Evolutionary conservation across 2,888 invertebrate genomes (phyloP).

Genomic region (Eumerus sabulonum): DNA sequence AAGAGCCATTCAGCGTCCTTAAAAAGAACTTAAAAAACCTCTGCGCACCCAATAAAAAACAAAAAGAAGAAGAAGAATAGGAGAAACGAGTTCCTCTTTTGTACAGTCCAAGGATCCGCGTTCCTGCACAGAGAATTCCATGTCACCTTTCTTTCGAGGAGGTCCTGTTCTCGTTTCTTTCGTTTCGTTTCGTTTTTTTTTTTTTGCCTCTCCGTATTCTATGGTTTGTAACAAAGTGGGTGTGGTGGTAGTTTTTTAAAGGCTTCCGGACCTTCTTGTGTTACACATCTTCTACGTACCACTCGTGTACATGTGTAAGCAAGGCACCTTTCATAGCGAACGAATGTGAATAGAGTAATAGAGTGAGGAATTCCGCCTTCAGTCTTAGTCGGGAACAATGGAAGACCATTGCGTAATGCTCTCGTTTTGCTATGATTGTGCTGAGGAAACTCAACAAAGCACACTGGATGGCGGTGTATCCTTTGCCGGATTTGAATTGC

Average conservation of each 20-base stretch:
- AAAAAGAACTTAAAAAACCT: constrained; percentile 7
- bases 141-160: constrained; percentile 42
- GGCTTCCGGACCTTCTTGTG: constrained; percentile 71
- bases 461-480: constrained; percentile 58
- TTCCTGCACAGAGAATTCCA: constrained; percentile 25
- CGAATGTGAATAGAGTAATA: constrained; percentile 40
- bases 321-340: constrained; percentile 59
- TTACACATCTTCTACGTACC: constrained; percentile 69
- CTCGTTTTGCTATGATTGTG: constrained; percentile 24
- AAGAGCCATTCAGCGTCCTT: constrained; percentile 34
- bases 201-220: constrained; percentile 29
- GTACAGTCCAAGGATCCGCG: constrained; percentile 46
- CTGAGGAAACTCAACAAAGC: constrained; percentile 35
- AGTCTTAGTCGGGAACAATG: constrained; percentile 56
- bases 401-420: constrained; percentile 58
- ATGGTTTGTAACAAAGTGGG: constrained; percentile 60
- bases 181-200: constrained; percentile 10
- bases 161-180: constrained; percentile 2
- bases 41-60: constrained; percentile 25
- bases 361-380: constrained; percentile 64
- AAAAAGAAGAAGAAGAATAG: neutral
- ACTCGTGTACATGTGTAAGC: constrained; percentile 44
- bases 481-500: constrained; percentile 64
- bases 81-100: constrained; percentile 57
- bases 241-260: constrained; percentile 71